phyloP scores from a whole-genome alignment of 2,797 vertebrate species.

The Diplodus puntazzo region DNA sequence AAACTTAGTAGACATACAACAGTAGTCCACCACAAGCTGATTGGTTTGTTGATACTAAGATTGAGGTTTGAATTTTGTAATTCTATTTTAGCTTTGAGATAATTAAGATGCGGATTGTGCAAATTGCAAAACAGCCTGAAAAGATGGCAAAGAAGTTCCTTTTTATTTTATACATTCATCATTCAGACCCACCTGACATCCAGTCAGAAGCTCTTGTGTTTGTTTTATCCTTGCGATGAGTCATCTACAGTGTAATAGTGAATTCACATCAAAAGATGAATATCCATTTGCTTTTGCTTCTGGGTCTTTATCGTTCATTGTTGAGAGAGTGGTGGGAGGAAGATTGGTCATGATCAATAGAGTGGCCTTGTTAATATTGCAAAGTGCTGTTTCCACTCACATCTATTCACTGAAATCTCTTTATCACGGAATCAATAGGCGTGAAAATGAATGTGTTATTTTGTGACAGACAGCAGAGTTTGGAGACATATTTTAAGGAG shows the following conservation, averaged over 20 bases:
- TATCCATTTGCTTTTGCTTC: slow-evolving; percentile 47
- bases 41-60: too few relatives aligned
- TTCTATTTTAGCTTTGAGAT: neutral
- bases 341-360: slow-evolving; percentile 61
- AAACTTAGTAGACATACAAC: too few relatives aligned
- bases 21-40: too few relatives aligned
- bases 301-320: slow-evolving; percentile 44
- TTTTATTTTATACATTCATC: slow-evolving; percentile 23
- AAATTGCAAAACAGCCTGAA: neutral
- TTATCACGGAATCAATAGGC: slow-evolving; percentile 31
- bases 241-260: slow-evolving; percentile 45
- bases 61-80: neutral
- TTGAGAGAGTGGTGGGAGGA: slow-evolving; percentile 49
- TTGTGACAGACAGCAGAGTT: slow-evolving; percentile 1
- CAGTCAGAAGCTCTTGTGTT: slow-evolving; percentile 40
- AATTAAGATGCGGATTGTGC: slow-evolving; percentile 7
- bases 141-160: slow-evolving; percentile 15
- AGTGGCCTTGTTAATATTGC: slow-evolving; percentile 52
- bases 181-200: slow-evolving; percentile 22
- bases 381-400: slow-evolving; percentile 47
- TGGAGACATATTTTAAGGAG: neutral
- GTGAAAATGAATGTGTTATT: slow-evolving; percentile 13
- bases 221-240: slow-evolving; percentile 45
- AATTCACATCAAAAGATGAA: slow-evolving; percentile 53
- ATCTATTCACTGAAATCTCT: slow-evolving; percentile 41